These are phyloP conservation scores for Dermatemys mawii DNA, from an alignment of 2,113 vertebrate genomes.

Conservation along the genomic window DNA sequence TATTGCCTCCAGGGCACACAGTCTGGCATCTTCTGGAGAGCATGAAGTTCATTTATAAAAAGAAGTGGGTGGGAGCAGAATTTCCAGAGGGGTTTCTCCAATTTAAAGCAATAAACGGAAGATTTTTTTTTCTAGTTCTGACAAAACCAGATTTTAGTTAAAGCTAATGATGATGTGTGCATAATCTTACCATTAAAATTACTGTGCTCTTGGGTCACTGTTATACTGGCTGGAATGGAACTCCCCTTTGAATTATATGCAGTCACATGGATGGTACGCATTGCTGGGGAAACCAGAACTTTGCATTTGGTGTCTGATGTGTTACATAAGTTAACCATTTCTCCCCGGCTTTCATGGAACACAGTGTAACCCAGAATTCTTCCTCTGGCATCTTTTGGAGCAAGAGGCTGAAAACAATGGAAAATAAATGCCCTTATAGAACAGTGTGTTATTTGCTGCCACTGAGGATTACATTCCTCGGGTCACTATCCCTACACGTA, in stretches of 20 bases:
- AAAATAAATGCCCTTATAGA: not conserved
- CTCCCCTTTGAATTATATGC: constrained; percentile 66
- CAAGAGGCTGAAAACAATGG: constrained; percentile 10
- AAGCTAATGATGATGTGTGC: fast-evolving
- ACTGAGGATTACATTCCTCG: not conserved
- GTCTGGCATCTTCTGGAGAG: not conserved
- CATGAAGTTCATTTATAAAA: fast-evolving
- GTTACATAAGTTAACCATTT: not conserved
- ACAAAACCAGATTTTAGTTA: fast-evolving
- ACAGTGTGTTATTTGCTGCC: not conserved
- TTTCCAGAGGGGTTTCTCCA: not conserved
- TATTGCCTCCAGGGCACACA: not conserved
- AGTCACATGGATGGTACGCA: constrained; percentile 2
- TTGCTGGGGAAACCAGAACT: not conserved
- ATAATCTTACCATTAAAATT: not conserved
- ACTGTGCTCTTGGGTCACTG: fast-evolving
- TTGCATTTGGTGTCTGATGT: constrained; percentile 1
- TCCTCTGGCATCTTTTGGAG: constrained; percentile 4
- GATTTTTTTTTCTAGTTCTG: not conserved
- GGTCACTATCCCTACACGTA: not conserved
- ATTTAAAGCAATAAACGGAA: not conserved
- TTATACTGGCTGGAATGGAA: constrained; percentile 44
- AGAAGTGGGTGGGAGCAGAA: not conserved
- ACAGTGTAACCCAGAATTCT: constrained; percentile 60
- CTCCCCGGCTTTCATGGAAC: not conserved